A percentile compares a stretch with the other conserved stretches of the same genome.
Evolutionary conservation across 1,140 invertebrate genomes (phyloP).

Genomic region (Xylocopa sonorina): DNA sequence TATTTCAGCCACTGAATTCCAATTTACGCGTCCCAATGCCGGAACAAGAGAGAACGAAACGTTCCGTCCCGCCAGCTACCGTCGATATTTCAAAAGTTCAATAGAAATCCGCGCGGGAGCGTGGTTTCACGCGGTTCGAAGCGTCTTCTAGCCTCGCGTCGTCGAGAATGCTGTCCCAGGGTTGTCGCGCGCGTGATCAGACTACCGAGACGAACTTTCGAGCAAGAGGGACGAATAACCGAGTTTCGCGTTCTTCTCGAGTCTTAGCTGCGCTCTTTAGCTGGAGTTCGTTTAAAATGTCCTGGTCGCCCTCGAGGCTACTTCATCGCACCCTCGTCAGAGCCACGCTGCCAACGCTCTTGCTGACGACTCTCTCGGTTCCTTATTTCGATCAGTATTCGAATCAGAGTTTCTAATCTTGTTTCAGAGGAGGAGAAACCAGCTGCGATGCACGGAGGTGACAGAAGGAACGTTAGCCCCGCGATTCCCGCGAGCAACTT

Average conservation of each 20-base stretch:
- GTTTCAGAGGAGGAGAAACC: slow-evolving; percentile 81
- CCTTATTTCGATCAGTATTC: slow-evolving; percentile 4
- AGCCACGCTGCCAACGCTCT: no score
- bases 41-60: not conserved
- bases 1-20: not conserved
- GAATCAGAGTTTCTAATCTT: slow-evolving; percentile 66
- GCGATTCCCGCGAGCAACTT: slow-evolving; percentile 80
- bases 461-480: slow-evolving; percentile 78
- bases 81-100: slow-evolving; percentile 6
- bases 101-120: slow-evolving; percentile 1
- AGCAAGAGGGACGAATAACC: not conserved
- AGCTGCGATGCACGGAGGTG: slow-evolving; percentile 82
- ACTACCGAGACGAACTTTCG: slow-evolving; percentile 19
- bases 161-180: slow-evolving; percentile 1
- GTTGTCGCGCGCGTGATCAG: slow-evolving; percentile 57
- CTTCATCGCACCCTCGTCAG: not conserved
- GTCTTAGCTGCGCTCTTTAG: slow-evolving; percentile 19
- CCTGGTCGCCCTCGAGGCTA: slow-evolving; percentile 12
- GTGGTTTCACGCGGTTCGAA: slow-evolving; percentile 19
- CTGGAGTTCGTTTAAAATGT: slow-evolving; percentile 49
- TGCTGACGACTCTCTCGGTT: not conserved
- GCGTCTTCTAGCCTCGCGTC: not conserved
- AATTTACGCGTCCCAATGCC: not conserved
- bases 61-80: no score
- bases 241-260: not conserved